phyloP scores from a whole-genome alignment of 2,113 vertebrate genomes.

The Nyctibius bracteatus region DNA sequence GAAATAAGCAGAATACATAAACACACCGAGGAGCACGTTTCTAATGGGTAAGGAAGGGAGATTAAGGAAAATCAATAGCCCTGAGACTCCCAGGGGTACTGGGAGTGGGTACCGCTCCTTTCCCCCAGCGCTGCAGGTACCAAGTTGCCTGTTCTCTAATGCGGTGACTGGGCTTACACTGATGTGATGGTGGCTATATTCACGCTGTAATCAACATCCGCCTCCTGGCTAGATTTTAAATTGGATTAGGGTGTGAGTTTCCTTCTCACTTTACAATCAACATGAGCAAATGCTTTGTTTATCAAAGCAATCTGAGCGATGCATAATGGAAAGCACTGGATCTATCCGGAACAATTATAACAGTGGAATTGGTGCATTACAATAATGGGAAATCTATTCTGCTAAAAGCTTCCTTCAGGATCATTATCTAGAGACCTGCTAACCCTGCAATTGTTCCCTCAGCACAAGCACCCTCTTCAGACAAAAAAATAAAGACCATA shows the following conservation, averaged over 20 bases:
- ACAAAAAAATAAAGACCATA: neutral
- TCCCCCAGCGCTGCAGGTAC: neutral
- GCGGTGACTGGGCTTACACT: neutral
- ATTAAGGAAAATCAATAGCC: neutral
- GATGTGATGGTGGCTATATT: neutral
- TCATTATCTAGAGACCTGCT: neutral
- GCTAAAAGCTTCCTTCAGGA: constrained; percentile 39
- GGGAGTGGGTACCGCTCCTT: neutral
- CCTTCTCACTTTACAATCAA: constrained; percentile 44
- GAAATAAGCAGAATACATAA: neutral
- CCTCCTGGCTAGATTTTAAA: constrained; percentile 18
- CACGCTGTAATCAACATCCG: constrained; percentile 16
- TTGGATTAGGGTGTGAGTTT: constrained; percentile 24
- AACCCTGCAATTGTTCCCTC: neutral
- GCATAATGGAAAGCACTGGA: constrained; percentile 8
- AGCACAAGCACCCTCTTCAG: neutral
- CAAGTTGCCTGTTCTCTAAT: neutral
- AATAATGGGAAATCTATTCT: neutral
- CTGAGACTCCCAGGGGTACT: neutral
- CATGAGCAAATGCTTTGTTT: constrained; percentile 25
- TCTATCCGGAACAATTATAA: neutral
- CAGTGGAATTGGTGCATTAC: neutral
- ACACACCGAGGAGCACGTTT: neutral
- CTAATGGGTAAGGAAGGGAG: neutral
- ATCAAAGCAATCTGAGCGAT: neutral